Percentiles rank a stretch among this genome's conserved stretches.
Evolutionary conservation across 2,797 vertebrate genomes (phyloP).

Genomic region (Takifugu rubripes): DNA sequence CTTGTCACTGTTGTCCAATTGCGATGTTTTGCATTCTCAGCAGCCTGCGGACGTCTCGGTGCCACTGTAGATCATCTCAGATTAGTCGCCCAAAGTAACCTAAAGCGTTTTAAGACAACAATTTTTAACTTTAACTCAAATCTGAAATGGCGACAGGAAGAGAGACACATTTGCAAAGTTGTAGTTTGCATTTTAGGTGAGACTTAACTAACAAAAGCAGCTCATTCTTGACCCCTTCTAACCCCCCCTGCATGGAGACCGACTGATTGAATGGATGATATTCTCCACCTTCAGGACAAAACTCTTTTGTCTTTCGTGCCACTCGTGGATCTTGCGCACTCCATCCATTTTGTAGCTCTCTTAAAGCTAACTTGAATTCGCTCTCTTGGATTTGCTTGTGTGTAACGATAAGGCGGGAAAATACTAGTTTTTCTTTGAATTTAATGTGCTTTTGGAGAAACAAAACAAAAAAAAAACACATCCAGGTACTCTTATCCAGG

Average conservation of each 20-base stretch:
- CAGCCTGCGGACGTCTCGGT: too few relatives aligned
- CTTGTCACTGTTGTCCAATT: too few relatives aligned
- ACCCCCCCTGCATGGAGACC: slow-evolving; percentile 55
- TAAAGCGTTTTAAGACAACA: too few relatives aligned
- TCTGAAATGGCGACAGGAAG: too few relatives aligned
- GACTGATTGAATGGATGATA: slow-evolving; percentile 40
- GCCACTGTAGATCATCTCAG: too few relatives aligned
- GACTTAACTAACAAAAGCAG: slow-evolving; percentile 17
- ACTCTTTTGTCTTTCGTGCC: slow-evolving; percentile 39
- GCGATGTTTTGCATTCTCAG: too few relatives aligned
- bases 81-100: too few relatives aligned
- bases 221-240: background rate
- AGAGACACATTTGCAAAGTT: too few relatives aligned
- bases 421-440: slow-evolving; percentile 47
- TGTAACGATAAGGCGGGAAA: slow-evolving; percentile 39
- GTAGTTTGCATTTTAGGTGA: slow-evolving; percentile 17
- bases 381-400: slow-evolving; percentile 52
- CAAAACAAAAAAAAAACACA: slow-evolving; percentile 50
- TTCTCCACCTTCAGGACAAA: slow-evolving; percentile 70
- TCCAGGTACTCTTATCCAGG: slow-evolving; percentile 83
- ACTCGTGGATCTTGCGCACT: slow-evolving; percentile 34
- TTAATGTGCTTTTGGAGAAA: slow-evolving; percentile 61
- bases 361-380: slow-evolving; percentile 25
- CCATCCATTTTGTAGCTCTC: slow-evolving; percentile 36
- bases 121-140: too few relatives aligned